A percentile compares a stretch with the other conserved stretches of the same genome.
phyloP scores from a whole-genome alignment of 2,797 vertebrate genomes.

The Cyprinodon diabolis region DNA sequence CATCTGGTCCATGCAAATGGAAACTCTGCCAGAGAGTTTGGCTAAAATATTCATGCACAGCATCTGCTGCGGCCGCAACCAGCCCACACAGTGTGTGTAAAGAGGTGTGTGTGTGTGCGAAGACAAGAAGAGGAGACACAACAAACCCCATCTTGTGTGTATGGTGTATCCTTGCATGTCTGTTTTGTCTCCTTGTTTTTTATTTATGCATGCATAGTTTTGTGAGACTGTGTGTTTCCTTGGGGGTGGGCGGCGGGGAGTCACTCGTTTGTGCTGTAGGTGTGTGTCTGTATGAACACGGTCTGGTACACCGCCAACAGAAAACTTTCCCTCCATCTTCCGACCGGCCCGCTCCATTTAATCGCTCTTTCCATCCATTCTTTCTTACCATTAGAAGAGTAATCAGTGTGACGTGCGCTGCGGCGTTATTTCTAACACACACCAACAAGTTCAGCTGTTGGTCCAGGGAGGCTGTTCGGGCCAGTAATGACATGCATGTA shows the following conservation, averaged over 20 bases:
- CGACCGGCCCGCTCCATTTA: conserved; percentile 11
- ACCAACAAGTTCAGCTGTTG: conserved; percentile 40
- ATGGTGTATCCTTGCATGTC: conserved; percentile 23
- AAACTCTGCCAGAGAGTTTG: conserved; percentile 75
- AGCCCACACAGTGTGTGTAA: conserved; percentile 65
- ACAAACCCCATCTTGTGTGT: conserved; percentile 26
- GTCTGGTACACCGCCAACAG: conserved; percentile 48
- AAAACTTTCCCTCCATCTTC: conserved; percentile 23
- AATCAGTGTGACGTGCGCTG: conserved; percentile 50
- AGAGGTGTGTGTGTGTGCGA: conserved; percentile 24
- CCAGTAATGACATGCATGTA: conserved; percentile 77
- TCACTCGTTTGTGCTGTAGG: conserved; percentile 62
- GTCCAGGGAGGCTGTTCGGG: conserved; percentile 58
- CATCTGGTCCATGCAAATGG: conserved; percentile 86
- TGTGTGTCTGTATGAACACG: conserved; percentile 63
- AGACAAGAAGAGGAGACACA: background rate
- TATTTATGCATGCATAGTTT: conserved; percentile 17
- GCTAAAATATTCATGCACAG: conserved; percentile 84
- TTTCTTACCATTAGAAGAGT: conserved; percentile 46
- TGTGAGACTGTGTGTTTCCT: conserved; percentile 47
- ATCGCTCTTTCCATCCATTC: conserved; percentile 19
- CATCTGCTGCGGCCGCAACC: conserved; percentile 79
- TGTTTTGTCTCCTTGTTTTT: conserved; percentile 23
- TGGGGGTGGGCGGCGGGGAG: background rate
- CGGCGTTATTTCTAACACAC: conserved; percentile 38